Conservation (phyloP, 1,140 invertebrate species). For the Centruroides vittatus region DNA sequence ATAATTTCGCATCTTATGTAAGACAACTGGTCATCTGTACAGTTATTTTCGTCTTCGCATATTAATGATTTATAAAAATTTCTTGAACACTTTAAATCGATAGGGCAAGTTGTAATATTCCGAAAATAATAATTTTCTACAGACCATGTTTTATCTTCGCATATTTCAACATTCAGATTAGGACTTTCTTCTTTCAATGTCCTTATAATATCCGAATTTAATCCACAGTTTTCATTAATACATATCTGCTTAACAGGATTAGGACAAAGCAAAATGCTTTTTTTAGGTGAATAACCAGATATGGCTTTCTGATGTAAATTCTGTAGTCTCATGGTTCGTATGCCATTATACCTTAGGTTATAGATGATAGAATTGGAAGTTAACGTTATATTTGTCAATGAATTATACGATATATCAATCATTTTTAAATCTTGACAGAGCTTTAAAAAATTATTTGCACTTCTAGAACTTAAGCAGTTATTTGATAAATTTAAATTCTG, state of each 20-base stretch:
- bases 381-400: no score
- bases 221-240: no score
- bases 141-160: not conserved
- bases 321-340: no score
- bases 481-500: conserved; percentile 6
- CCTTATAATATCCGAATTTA: no score
- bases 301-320: no score
- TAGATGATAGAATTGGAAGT: no score
- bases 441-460: conserved; percentile 25
- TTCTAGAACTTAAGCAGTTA: conserved; percentile 16
- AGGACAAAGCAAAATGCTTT: no score
- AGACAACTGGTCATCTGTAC: conserved; percentile 8
- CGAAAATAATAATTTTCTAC: not conserved
- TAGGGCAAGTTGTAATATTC: not conserved
- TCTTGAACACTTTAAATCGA: conserved; percentile 30
- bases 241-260: no score
- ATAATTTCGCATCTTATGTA: conserved; percentile 7
- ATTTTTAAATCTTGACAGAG: conserved; percentile 27
- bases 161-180: conserved; percentile 5
- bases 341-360: no score
- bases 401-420: no score
- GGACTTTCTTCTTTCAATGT: not conserved
- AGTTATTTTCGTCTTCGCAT: conserved; percentile 17
- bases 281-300: no score
- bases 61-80: conserved; percentile 7